Evolutionary conservation across 92 coral and sea anemone genomes (phyloP).

Genomic region (Porites lobata): DNA sequence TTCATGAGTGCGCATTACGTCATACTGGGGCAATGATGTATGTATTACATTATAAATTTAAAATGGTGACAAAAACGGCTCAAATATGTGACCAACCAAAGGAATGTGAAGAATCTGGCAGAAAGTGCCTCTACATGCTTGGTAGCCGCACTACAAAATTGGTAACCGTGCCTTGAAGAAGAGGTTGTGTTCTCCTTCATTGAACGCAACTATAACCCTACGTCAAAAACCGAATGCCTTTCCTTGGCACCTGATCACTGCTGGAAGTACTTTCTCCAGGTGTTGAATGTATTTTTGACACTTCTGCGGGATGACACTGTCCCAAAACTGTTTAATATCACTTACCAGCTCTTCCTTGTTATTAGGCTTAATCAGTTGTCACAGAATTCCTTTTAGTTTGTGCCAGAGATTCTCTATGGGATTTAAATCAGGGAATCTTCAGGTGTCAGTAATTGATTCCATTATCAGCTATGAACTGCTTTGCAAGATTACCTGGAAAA

Average conservation of each 20-base stretch:
- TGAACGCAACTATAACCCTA: not conserved
- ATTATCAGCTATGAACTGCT: constrained; percentile 1
- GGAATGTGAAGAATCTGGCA: no score
- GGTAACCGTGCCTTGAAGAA: no score
- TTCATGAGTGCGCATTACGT: no score
- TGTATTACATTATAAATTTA: no score
- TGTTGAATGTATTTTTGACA: constrained; percentile 45
- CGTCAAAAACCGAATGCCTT: constrained; percentile 29
- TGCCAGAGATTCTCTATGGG: constrained; percentile 48
- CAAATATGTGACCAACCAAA: no score
- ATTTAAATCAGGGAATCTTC: constrained; percentile 42
- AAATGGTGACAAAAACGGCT: no score
- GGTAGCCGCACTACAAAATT: no score
- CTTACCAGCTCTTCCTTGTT: constrained; percentile 28
- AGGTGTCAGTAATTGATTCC: constrained; percentile 42
- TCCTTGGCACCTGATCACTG: constrained; percentile 25
- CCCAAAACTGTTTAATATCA: constrained; percentile 36
- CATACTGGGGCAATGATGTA: no score
- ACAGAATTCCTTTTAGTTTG: constrained; percentile 10
- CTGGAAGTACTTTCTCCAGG: constrained; percentile 24
- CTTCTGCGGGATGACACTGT: constrained; percentile 7
- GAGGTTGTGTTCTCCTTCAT: no score
- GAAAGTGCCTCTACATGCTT: no score
- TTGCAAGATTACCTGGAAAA: constrained; percentile 3
- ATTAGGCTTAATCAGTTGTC: constrained; percentile 25